Conservation (phyloP, 2,797 vertebrate species). For the Apodemus agrarius region DNA sequence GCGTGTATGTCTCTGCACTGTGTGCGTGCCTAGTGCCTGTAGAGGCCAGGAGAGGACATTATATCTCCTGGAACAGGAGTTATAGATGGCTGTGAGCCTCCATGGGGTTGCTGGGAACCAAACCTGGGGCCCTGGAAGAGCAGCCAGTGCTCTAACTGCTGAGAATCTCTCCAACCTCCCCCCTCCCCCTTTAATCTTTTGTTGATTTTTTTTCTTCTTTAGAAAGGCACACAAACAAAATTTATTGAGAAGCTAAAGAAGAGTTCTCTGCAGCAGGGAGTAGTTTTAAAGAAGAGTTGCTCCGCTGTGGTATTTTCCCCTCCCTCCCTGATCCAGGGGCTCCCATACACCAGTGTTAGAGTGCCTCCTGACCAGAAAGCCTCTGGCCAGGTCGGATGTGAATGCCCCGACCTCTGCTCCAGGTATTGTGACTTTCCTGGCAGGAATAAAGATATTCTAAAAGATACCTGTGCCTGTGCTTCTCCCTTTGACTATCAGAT, state of each 20-base stretch:
- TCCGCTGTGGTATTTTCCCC: too few relatives aligned
- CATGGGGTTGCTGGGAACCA: neutral
- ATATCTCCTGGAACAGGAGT: neutral
- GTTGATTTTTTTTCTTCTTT: neutral
- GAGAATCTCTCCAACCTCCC: neutral
- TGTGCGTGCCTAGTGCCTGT: too few relatives aligned
- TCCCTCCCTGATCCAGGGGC: too few relatives aligned
- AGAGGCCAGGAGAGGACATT: neutral
- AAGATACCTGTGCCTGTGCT: neutral
- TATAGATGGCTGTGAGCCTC: neutral
- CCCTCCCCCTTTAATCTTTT: neutral
- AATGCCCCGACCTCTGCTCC: neutral
- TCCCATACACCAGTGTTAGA: neutral
- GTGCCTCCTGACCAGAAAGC: neutral
- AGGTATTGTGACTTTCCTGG: neutral
- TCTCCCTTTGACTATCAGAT: neutral
- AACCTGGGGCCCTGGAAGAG: neutral
- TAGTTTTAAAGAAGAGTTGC: neutral
- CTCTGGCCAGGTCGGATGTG: neutral
- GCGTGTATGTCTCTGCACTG: neutral
- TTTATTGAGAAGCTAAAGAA: neutral
- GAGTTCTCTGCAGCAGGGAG: neutral
- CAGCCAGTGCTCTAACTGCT: neutral
- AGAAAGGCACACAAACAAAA: neutral
- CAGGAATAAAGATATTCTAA: neutral